phyloP scores from a whole-genome alignment of 2,797 vertebrate genomes.

The Eulemur rubriventer region DNA sequence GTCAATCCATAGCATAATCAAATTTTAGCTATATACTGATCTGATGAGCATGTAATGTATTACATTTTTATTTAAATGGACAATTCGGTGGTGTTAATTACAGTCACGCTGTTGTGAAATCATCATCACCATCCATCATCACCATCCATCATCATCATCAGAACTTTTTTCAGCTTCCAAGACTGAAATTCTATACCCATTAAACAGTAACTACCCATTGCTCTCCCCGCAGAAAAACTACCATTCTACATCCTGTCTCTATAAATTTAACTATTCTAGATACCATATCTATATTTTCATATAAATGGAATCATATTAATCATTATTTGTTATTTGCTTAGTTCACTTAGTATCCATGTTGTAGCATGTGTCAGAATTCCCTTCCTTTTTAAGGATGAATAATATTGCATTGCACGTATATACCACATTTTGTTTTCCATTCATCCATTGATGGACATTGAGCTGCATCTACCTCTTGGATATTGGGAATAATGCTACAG shows the following conservation, averaged over 20 bases:
- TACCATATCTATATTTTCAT: background rate
- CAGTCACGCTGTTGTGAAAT: background rate
- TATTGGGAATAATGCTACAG: background rate
- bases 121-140: background rate
- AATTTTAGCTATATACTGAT: background rate
- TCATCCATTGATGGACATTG: background rate
- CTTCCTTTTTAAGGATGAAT: background rate
- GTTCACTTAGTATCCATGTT: background rate
- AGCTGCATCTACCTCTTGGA: background rate
- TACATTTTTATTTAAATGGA: background rate
- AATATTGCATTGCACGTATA: background rate
- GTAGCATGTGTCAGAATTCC: background rate
- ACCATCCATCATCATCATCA: background rate
- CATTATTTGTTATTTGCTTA: background rate
- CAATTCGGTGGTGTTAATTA: background rate
- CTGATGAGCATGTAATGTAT: background rate
- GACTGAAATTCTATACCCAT: background rate
- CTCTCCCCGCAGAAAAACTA: no score
- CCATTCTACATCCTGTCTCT: background rate
- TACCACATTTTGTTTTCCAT: background rate
- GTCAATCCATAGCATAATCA: background rate
- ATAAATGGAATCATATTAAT: background rate
- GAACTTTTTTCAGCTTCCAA: background rate
- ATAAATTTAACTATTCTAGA: background rate
- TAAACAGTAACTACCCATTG: background rate